Percentiles rank a stretch among this genome's conserved stretches.
Conservation (phyloP, 53 echinoderm and acorn worm species). For the Apostichopus leukothele region DNA sequence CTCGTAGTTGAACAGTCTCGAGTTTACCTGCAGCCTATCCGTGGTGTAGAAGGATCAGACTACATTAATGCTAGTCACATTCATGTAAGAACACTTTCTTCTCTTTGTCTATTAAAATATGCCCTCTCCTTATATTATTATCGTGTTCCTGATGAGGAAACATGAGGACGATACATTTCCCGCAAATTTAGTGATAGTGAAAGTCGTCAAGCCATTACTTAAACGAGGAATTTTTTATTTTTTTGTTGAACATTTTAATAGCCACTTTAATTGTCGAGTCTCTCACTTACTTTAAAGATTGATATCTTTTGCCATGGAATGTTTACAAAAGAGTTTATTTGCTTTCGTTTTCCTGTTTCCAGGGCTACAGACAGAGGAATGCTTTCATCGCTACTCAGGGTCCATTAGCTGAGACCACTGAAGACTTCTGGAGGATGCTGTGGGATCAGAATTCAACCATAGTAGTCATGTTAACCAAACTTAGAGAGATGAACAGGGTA, state of each 20-base stretch:
- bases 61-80: conserved; percentile 98
- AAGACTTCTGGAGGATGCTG: conserved; percentile 98
- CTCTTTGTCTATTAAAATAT: neutral
- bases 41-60: conserved; percentile 91
- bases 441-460: conserved; percentile 99
- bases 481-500: conserved; percentile 91
- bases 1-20: conserved; percentile 58
- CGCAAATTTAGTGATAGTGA: too few species aligned
- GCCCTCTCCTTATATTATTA: too few species aligned
- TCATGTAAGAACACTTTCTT: conserved; percentile 64
- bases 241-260: too few species aligned
- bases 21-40: conserved; percentile 86
- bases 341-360: neutral
- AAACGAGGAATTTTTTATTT: too few species aligned
- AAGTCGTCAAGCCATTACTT: too few species aligned
- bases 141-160: too few species aligned
- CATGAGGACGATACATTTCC: too few species aligned
- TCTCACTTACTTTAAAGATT: neutral
- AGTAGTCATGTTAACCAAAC: conserved; percentile 93
- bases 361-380: conserved; percentile 89
- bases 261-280: too few species aligned
- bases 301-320: neutral
- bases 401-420: conserved; percentile 93
- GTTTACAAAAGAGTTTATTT: neutral
- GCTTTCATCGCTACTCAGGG: conserved; percentile 97